These are phyloP conservation scores for Ptiloglossa arizonensis DNA, from an alignment of 1,140 invertebrate species.

Conservation along the genomic window DNA sequence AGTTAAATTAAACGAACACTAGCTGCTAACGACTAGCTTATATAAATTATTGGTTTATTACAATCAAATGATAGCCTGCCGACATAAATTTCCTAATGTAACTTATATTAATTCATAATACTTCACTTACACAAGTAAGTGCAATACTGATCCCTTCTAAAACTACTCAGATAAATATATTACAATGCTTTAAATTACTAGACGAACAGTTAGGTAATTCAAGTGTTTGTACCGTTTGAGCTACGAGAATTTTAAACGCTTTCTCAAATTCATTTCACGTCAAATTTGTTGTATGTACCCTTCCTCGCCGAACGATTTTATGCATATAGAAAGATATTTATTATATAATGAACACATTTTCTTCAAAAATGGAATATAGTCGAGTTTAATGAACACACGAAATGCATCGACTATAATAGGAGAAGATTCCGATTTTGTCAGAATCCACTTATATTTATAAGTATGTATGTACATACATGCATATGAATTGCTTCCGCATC, in stretches of 20 bases:
- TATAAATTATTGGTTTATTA: slow-evolving; percentile 49
- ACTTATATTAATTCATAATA: slow-evolving; percentile 34
- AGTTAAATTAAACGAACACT: not conserved
- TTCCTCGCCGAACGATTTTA: slow-evolving; percentile 13
- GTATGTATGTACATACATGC: not conserved
- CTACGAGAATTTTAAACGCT: slow-evolving; percentile 30
- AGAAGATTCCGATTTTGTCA: slow-evolving; percentile 27
- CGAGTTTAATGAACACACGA: slow-evolving; percentile 42
- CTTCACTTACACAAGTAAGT: slow-evolving; percentile 31
- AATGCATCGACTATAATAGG: slow-evolving; percentile 30
- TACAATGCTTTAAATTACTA: slow-evolving; percentile 36
- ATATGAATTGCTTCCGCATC: not conserved
- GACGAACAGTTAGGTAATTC: slow-evolving; percentile 31
- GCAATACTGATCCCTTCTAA: slow-evolving; percentile 28
- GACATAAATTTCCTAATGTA: slow-evolving; percentile 39
- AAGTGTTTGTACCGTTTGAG: slow-evolving; percentile 42
- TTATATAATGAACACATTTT: slow-evolving; percentile 49
- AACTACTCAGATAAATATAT: slow-evolving; percentile 45
- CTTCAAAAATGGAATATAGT: slow-evolving; percentile 39
- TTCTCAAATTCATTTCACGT: slow-evolving; percentile 7
- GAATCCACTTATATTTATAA: slow-evolving; percentile 8
- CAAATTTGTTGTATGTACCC: slow-evolving; percentile 6
- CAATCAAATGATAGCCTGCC: slow-evolving; percentile 32
- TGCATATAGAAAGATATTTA: slow-evolving; percentile 38
- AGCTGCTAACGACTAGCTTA: slow-evolving; percentile 1